These are phyloP conservation scores for Drosophila nigromelanica DNA, from an alignment of 1,140 invertebrate genomes.

Conservation along the genomic window DNA sequence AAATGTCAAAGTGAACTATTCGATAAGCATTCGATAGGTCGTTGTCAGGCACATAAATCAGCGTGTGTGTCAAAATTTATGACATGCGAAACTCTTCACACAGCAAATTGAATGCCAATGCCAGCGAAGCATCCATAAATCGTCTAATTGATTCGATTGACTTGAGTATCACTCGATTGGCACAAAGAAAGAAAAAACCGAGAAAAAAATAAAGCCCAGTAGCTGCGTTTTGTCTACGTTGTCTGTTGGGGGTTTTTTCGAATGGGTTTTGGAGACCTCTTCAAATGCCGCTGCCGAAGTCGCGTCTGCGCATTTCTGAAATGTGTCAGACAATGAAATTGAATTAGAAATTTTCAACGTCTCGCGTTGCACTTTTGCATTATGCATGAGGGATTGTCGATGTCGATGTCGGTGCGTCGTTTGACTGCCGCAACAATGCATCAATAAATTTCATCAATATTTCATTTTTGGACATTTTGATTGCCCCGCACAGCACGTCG, in stretches of 20 bases:
- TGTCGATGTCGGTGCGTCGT: constrained; percentile 17
- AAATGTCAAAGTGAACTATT: constrained; percentile 3
- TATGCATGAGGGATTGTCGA: constrained; percentile 61
- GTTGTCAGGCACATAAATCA: constrained; percentile 22
- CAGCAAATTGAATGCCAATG: constrained; percentile 70
- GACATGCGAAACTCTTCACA: constrained; percentile 51
- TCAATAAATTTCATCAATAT: constrained; percentile 70
- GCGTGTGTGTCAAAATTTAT: constrained; percentile 48
- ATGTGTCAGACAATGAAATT: constrained; percentile 37
- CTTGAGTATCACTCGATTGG: constrained; percentile 36
- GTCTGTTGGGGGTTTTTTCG: neutral
- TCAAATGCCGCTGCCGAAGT: constrained; percentile 3
- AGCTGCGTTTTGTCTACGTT: constrained; percentile 25
- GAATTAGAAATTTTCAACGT: constrained; percentile 67
- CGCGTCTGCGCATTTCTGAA: constrained; percentile 29
- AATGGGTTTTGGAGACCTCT: constrained; percentile 1
- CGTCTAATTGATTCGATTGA: constrained; percentile 63
- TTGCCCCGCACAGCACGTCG: constrained; percentile 34
- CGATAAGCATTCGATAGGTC: constrained; percentile 34
- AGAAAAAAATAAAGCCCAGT: constrained; percentile 54
- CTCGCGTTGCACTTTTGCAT: constrained; percentile 67
- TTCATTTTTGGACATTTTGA: constrained; percentile 63
- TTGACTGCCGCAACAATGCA: constrained; percentile 58
- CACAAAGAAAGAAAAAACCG: constrained; percentile 9
- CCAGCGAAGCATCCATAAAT: constrained; percentile 56